These are phyloP conservation scores for Alligator mississippiensis DNA, from an alignment of 2,113 vertebrate species.

Conservation along the genomic window DNA sequence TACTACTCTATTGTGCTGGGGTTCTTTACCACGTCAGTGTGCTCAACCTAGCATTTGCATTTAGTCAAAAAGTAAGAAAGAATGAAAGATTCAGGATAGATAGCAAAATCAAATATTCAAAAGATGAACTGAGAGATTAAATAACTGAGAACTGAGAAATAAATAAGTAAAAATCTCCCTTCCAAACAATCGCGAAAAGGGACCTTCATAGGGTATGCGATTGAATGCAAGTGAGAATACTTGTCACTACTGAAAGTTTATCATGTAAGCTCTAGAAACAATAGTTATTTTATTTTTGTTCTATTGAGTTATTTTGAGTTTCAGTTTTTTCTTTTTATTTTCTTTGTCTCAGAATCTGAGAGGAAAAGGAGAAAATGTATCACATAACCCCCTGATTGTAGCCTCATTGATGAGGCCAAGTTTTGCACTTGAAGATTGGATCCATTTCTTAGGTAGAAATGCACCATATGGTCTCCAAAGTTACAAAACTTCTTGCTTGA, in stretches of 20 bases:
- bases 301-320: background rate
- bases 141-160: too few relatives aligned
- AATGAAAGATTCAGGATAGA: accelerated
- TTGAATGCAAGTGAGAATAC: background rate
- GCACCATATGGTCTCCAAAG: accelerated
- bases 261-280: background rate
- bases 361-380: background rate
- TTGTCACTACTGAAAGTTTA: background rate
- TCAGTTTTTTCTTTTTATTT: accelerated
- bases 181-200: background rate
- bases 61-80: background rate
- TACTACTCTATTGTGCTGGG: background rate
- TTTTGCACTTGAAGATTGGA: background rate
- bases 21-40: background rate
- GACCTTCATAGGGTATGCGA: background rate
- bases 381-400: background rate
- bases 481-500: background rate
- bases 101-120: background rate
- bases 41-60: background rate
- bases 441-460: background rate
- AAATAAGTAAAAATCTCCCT: background rate
- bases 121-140: background rate
- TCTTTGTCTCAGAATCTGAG: accelerated
- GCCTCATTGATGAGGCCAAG: background rate
- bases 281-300: background rate